Conservation (phyloP, 1,140 invertebrate genomes). For the Psix sp. region DNA sequence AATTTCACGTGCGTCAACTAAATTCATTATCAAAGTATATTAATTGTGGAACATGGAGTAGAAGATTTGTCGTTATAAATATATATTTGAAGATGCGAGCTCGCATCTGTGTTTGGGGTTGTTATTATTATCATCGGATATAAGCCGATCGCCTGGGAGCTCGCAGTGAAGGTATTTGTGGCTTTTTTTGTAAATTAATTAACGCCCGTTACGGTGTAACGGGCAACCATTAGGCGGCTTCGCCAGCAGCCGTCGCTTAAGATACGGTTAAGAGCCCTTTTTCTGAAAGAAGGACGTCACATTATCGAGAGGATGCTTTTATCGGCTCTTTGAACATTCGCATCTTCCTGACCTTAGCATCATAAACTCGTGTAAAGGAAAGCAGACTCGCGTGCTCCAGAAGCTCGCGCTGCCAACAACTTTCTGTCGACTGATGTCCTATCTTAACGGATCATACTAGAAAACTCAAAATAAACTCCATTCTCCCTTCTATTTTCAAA, state of each 20-base stretch:
- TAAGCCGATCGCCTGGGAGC: constrained; percentile 33
- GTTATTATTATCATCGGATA: constrained; percentile 32
- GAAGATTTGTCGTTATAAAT: constrained; percentile 30
- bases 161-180: constrained; percentile 26
- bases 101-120: constrained; percentile 22
- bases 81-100: constrained; percentile 16
- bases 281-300: constrained; percentile 45
- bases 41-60: constrained; percentile 16
- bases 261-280: constrained; percentile 57
- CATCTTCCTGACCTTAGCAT: constrained; percentile 55
- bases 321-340: constrained; percentile 60
- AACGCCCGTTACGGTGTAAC: constrained; percentile 50
- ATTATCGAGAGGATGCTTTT: constrained; percentile 54
- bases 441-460: constrained; percentile 11
- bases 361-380: constrained; percentile 55
- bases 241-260: constrained; percentile 50
- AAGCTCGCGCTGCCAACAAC: constrained; percentile 25
- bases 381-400: constrained; percentile 54
- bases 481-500: neutral
- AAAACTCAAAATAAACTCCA: constrained; percentile 13
- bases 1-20: constrained; percentile 15
- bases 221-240: constrained; percentile 44
- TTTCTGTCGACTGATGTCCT: constrained; percentile 37
- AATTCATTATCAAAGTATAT: constrained; percentile 18
- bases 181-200: constrained; percentile 58